Conservation (phyloP, 2,888 invertebrate genomes). For the Habroteleia sp. region DNA sequence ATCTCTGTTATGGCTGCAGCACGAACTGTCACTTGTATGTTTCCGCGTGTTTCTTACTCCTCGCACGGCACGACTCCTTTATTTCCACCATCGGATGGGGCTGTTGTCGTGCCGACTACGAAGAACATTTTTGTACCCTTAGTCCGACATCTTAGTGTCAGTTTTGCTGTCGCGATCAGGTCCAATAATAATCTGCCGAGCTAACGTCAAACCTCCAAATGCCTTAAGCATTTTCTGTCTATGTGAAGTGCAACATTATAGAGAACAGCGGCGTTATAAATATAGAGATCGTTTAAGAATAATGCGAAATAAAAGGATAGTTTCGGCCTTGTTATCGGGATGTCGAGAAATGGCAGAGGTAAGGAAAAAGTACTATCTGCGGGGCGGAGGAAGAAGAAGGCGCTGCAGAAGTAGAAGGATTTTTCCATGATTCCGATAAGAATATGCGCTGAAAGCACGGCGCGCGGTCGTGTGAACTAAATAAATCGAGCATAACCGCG, state of each 20-base stretch:
- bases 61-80: constrained; percentile 71
- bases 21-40: constrained; percentile 77
- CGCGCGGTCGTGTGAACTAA: constrained; percentile 63
- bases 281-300: constrained; percentile 20
- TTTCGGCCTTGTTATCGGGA: constrained; percentile 29
- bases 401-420: constrained; percentile 22
- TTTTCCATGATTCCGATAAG: constrained; percentile 58
- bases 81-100: no score
- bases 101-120: no score
- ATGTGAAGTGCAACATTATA: constrained; percentile 1
- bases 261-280: constrained; percentile 34
- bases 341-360: constrained; percentile 20
- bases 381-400: constrained; percentile 6
- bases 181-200: constrained; percentile 18
- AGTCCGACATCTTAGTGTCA: no score
- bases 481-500: constrained; percentile 64
- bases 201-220: neutral
- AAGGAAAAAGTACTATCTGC: no score
- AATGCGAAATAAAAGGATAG: constrained; percentile 36
- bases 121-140: no score
- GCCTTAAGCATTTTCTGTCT: constrained; percentile 2
- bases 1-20: constrained; percentile 77
- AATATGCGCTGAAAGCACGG: constrained; percentile 45
- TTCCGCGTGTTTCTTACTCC: constrained; percentile 79
- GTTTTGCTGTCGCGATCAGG: no score